phyloP scores from a whole-genome alignment of 2,797 vertebrate species.

The Phataginus tetradactyla region DNA sequence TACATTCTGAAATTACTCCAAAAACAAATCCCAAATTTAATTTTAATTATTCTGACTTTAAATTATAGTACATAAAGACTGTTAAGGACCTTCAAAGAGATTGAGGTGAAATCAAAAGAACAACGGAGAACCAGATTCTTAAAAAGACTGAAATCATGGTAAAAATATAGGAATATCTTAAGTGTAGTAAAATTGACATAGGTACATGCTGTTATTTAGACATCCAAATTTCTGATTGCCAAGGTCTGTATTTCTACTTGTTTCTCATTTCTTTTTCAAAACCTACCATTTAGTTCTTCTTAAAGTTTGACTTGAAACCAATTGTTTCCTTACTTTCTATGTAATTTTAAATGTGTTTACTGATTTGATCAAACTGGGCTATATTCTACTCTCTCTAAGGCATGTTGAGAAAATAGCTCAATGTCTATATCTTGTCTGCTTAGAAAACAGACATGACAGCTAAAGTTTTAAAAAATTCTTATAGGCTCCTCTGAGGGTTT shows the following conservation, averaged over 20 bases:
- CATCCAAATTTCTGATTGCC: not conserved
- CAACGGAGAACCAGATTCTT: not conserved
- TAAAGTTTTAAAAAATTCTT: constrained; percentile 31
- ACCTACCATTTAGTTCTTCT: not conserved
- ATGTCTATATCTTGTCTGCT: constrained; percentile 49
- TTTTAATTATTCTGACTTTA: not conserved
- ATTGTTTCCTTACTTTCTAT: constrained; percentile 19
- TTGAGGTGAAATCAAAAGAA: not conserved
- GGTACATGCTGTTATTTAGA: not conserved
- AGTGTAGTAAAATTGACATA: not conserved
- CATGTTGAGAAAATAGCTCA: not conserved
- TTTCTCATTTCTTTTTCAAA: constrained; percentile 43
- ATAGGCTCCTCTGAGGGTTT: not conserved
- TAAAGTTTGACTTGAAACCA: constrained; percentile 32
- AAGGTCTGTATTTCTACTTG: not conserved
- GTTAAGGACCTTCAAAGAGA: not conserved
- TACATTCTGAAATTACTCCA: not conserved
- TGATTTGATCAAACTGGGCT: constrained; percentile 34
- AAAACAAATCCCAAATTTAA: not conserved
- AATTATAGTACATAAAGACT: not conserved
- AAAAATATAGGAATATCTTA: not conserved
- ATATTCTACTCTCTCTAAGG: constrained; percentile 34
- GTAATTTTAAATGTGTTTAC: constrained; percentile 52
- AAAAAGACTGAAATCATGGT: not conserved
- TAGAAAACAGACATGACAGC: constrained; percentile 40